Evolutionary conservation across 2,888 invertebrate species (phyloP).

Genomic region (Xanthia togata): DNA sequence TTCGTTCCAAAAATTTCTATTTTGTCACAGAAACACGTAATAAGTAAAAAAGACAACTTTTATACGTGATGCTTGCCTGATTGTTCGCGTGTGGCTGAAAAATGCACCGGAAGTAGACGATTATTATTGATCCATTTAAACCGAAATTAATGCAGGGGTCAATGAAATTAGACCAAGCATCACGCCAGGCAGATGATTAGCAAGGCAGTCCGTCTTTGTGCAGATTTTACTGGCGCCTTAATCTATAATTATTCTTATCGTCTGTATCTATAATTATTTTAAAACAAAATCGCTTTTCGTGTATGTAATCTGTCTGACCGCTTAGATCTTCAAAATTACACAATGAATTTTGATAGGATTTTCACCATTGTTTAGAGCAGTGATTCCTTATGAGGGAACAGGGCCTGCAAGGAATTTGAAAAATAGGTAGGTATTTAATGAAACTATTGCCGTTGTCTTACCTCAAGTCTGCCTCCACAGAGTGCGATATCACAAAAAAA

Average conservation of each 20-base stretch:
- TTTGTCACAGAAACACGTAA: not conserved
- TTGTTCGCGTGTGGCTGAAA: not conserved
- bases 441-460: no score
- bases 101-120: not conserved
- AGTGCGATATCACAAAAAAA: no score
- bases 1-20: not conserved
- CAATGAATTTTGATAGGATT: no score
- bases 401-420: no score
- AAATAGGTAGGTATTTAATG: no score
- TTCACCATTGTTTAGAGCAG: no score
- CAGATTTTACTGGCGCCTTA: not conserved
- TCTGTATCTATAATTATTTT: not conserved
- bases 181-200: not conserved
- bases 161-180: not conserved
- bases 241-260: no score
- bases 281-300: no score
- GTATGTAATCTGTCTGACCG: no score
- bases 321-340: no score
- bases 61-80: not conserved
- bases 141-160: not conserved
- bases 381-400: no score
- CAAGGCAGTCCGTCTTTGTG: constrained; percentile 1
- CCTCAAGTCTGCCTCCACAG: no score
- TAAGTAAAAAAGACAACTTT: not conserved
- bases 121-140: constrained; percentile 11